Evolutionary conservation across 37 sponge, comb jelly and placozoan genomes (phyloP), one percentile per base, ranked within the genome.

Genomic region (Theonella swinhoei): DNA sequence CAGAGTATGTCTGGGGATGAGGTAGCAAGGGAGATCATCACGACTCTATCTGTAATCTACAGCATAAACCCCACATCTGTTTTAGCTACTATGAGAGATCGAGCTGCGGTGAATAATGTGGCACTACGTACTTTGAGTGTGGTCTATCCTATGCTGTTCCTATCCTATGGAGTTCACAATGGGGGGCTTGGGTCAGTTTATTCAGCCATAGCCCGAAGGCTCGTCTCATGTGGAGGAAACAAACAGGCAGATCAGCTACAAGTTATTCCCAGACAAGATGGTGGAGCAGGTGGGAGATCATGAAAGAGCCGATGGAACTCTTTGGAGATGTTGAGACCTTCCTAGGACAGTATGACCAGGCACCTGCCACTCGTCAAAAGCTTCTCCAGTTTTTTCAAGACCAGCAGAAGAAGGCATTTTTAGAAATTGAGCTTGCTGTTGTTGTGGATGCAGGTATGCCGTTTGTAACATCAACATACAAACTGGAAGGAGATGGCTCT

Each of bases 401-500:
- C 40, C 72, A 37, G 28, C 43, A 69, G 54, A 54, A 71, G 60
- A 39, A 42, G 75, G 31, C 29, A 9, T 67, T 29, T 31, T 39
- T 84, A 33, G 40, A 73, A 37, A 4, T 84, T 7, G 85, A 84
- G 67, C 67, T 76, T 64, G 77, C 77, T 76, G 77, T 76, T 31
- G 42, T 39, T 62, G 60, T 76, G 39, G 85, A 84, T 43, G 62
- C 64, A 42, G 70, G 85, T 19, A 30, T 43, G 68, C 70, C 78
- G 26, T 76, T 66, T 76, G 85, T 84, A 40, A 77, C 75, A 33
- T 41, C 70, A 1, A 76, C 70, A 0, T 84, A 84, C 70, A 76
- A 75, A 11, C 77, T 76, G 34, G 85, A 84, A 29, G 77, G 85
- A 68, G 85, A 84, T 76, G 85, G 85, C 23, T 59, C 68, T 38